These are phyloP conservation scores for Julus scanicus DNA, from an alignment of 2,888 invertebrate species.

Conservation along the genomic window DNA sequence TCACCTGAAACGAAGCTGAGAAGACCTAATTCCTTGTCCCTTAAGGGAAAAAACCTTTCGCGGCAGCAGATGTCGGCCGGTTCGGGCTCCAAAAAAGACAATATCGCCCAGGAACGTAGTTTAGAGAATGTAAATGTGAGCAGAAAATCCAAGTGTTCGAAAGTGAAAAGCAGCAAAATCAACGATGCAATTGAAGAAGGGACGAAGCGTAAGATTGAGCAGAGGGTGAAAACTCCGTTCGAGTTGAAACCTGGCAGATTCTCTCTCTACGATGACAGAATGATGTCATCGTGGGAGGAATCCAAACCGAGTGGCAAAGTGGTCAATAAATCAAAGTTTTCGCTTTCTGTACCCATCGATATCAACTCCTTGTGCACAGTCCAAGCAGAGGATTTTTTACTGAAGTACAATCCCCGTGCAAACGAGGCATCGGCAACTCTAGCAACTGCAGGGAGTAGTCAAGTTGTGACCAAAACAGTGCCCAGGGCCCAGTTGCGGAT, in stretches of 20 bases:
- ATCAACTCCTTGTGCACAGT: slow-evolving; percentile 54
- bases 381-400: slow-evolving; percentile 52
- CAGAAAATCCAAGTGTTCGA: slow-evolving; percentile 8
- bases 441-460: not conserved
- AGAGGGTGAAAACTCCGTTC: slow-evolving; percentile 59
- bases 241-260: slow-evolving; percentile 70
- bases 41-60: slow-evolving; percentile 53
- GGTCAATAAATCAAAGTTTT: slow-evolving; percentile 45
- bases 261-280: slow-evolving; percentile 87
- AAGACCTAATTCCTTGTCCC: slow-evolving; percentile 56
- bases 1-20: slow-evolving; percentile 51
- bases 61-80: not conserved
- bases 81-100: slow-evolving; percentile 23
- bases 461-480: not conserved
- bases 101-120: slow-evolving; percentile 9
- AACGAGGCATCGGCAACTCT: not conserved
- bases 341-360: slow-evolving; percentile 57
- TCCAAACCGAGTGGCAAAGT: not conserved
- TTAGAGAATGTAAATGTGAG: not conserved
- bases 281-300: slow-evolving; percentile 72
- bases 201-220: slow-evolving; percentile 54
- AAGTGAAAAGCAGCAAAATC: slow-evolving; percentile 42
- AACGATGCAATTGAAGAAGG: slow-evolving; percentile 38
- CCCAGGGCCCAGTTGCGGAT: not conserved
- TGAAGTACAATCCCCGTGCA: not conserved